phyloP scores from a whole-genome alignment of 1,140 invertebrate genomes.

The Hylaeus volcanicus region DNA sequence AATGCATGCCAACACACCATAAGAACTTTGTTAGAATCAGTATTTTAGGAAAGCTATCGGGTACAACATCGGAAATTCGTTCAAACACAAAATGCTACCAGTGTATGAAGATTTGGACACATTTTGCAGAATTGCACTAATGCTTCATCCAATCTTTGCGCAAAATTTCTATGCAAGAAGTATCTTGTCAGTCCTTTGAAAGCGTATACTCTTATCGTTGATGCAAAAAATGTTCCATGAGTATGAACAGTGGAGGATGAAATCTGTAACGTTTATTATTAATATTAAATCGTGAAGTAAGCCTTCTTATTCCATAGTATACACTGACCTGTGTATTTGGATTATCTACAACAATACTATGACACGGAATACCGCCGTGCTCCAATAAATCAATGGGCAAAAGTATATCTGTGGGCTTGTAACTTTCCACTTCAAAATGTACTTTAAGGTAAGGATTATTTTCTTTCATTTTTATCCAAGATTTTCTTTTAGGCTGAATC shows the following conservation, averaged over 20 bases:
- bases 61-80: slow-evolving; percentile 41
- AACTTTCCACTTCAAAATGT: slow-evolving; percentile 82
- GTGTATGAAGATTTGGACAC: slow-evolving; percentile 83
- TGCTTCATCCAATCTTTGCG: slow-evolving; percentile 82
- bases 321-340: slow-evolving; percentile 82
- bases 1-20: slow-evolving; percentile 56
- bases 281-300: background rate
- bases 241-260: slow-evolving; percentile 62
- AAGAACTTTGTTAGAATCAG: slow-evolving; percentile 51
- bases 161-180: slow-evolving; percentile 80
- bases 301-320: background rate
- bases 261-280: slow-evolving; percentile 57
- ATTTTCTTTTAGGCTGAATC: slow-evolving; percentile 72
- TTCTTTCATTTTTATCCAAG: slow-evolving; percentile 81
- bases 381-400: slow-evolving; percentile 77
- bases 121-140: slow-evolving; percentile 82
- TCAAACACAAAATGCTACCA: slow-evolving; percentile 78
- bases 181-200: slow-evolving; percentile 82
- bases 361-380: slow-evolving; percentile 84
- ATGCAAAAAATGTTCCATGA: slow-evolving; percentile 71
- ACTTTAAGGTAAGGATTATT: slow-evolving; percentile 82
- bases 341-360: slow-evolving; percentile 85
- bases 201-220: slow-evolving; percentile 79
- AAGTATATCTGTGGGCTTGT: slow-evolving; percentile 79
- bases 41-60: slow-evolving; percentile 42